Evolutionary conservation across 2,888 invertebrate species (phyloP).

Genomic region (Harpalus rubripes): DNA sequence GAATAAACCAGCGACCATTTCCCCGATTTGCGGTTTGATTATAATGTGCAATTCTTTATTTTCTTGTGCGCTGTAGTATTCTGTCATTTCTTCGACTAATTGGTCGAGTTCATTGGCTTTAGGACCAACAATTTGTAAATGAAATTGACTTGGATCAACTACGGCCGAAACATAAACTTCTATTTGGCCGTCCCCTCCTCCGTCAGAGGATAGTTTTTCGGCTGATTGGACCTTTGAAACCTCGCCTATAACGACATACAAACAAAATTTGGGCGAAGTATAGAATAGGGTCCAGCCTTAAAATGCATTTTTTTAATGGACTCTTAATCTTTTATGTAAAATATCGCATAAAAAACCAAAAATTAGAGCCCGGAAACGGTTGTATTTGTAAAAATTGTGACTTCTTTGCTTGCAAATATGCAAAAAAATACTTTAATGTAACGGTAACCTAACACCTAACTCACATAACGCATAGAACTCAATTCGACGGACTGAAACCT

Average conservation of each 20-base stretch:
- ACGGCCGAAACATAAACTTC: slow-evolving; percentile 94
- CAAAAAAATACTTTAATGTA: too few species aligned
- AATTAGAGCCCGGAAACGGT: too few species aligned
- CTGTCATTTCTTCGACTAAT: slow-evolving; percentile 90
- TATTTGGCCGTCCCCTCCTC: slow-evolving; percentile 80
- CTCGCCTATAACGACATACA: not conserved
- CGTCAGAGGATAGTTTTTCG: slow-evolving; percentile 69
- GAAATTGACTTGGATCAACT: slow-evolving; percentile 88
- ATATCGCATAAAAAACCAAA: too few species aligned
- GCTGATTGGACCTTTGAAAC: slow-evolving; percentile 32
- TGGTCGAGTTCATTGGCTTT: slow-evolving; percentile 87
- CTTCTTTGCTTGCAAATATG: too few species aligned
- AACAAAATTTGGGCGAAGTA: too few species aligned
- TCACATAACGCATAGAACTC: too few species aligned
- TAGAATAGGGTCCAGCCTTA: too few species aligned
- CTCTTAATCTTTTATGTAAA: too few species aligned
- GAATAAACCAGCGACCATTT: slow-evolving; percentile 92
- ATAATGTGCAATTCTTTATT: slow-evolving; percentile 82
- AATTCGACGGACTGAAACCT: too few species aligned
- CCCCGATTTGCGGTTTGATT: slow-evolving; percentile 82
- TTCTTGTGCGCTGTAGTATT: slow-evolving; percentile 85
- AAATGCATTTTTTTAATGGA: too few species aligned
- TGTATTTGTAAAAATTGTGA: too few species aligned
- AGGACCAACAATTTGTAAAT: slow-evolving; percentile 91
- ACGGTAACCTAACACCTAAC: too few species aligned